Evolutionary conservation across 2,797 vertebrate species (phyloP).

Genomic region (Podarcis siculus): DNA sequence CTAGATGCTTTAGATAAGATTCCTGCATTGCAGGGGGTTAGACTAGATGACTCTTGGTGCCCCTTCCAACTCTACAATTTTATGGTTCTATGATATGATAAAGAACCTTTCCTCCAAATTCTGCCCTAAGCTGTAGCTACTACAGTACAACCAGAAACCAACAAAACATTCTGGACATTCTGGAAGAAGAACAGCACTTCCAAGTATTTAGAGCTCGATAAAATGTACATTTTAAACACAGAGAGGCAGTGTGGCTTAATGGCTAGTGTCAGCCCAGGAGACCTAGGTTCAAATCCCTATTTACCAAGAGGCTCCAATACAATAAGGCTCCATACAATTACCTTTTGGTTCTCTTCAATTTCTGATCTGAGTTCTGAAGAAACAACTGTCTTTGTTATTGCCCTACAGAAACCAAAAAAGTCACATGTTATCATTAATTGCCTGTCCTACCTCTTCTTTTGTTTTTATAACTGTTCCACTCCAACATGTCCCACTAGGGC

Average conservation of each 20-base stretch:
- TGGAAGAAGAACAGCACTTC: background rate
- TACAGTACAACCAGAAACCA: background rate
- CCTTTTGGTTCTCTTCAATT: slow-evolving; percentile 97
- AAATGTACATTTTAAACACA: background rate
- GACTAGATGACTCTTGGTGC: too few relatives aligned
- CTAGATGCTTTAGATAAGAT: too few relatives aligned
- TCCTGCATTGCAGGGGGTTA: too few relatives aligned
- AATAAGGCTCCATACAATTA: slow-evolving; percentile 60
- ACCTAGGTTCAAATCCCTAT: background rate
- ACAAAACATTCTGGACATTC: too few relatives aligned
- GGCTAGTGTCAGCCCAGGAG: background rate
- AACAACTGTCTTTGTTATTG: slow-evolving; percentile 94
- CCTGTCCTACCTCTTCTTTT: background rate
- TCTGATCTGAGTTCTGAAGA: slow-evolving; percentile 88
- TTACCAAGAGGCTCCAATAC: background rate
- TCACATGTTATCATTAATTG: background rate
- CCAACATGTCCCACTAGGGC: background rate
- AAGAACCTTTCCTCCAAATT: background rate
- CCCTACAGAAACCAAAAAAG: slow-evolving; percentile 78
- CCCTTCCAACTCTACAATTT: too few relatives aligned
- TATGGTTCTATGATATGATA: too few relatives aligned
- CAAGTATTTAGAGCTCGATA: slow-evolving; percentile 14
- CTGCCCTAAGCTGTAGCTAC: background rate
- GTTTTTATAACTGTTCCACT: background rate
- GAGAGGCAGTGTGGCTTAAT: background rate